Percentiles rank a stretch among this genome's conserved stretches.
Conservation (phyloP, 1,140 invertebrate genomes). For the Drosophila persimilis region DNA sequence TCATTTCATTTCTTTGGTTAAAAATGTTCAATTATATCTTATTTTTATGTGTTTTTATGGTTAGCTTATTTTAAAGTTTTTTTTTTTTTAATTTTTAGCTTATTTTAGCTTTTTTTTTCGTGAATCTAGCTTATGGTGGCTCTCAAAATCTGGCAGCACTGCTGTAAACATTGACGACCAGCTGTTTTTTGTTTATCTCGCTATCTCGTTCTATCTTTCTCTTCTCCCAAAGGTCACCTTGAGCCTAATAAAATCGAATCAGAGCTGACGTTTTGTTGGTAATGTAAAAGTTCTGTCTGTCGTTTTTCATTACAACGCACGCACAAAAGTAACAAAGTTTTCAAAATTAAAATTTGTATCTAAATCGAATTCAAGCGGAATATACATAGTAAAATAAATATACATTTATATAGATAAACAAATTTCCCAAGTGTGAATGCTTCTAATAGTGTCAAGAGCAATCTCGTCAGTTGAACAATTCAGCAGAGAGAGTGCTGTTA, state of each 20-base stretch:
- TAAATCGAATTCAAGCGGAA: constrained; percentile 10
- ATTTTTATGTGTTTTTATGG: no score
- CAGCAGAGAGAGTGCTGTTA: constrained; percentile 13
- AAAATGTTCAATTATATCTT: no score
- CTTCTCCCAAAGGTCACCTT: constrained; percentile 61
- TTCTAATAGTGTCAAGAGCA: constrained; percentile 26
- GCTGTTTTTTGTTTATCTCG: constrained; percentile 69
- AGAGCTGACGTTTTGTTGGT: constrained; percentile 61
- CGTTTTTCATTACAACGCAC: constrained; percentile 8
- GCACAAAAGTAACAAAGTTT: constrained; percentile 35
- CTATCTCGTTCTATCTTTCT: no score
- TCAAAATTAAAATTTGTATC: constrained; percentile 35
- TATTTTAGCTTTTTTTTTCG: no score
- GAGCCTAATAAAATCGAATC: constrained; percentile 56
- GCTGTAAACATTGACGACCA: constrained; percentile 29
- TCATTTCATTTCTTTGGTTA: no score
- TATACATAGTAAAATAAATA: not conserved
- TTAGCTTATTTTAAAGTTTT: no score
- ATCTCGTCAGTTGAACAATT: constrained; percentile 2
- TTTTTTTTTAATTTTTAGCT: no score
- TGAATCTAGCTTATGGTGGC: no score
- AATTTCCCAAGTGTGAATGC: constrained; percentile 16
- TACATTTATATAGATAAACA: constrained; percentile 13
- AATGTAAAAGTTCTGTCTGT: constrained; percentile 54
- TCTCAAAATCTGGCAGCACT: no score